Evolutionary conservation across 2,888 invertebrate species (phyloP).

Genomic region (Thera britannica): DNA sequence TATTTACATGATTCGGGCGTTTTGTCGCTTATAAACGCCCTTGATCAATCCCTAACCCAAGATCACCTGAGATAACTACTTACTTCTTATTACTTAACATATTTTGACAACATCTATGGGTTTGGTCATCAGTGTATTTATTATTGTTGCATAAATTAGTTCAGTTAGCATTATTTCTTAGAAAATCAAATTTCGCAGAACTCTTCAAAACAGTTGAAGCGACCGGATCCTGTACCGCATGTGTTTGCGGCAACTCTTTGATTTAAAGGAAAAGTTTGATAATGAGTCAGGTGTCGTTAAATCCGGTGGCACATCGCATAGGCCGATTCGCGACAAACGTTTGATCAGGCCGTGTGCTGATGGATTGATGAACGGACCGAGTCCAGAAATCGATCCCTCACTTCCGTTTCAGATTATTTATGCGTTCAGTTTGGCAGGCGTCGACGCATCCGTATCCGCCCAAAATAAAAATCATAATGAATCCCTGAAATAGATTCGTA

Average conservation of each 20-base stretch:
- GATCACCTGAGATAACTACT: no score
- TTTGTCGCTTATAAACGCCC: no score
- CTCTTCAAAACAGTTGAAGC: constrained; percentile 5
- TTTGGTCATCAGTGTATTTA: no score
- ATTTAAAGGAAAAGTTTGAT: constrained; percentile 28
- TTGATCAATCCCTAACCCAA: no score
- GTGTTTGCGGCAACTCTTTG: constrained; percentile 35
- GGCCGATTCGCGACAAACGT: constrained; percentile 64
- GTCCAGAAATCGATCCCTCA: constrained; percentile 61
- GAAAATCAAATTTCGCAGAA: constrained; percentile 16
- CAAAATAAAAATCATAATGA: constrained; percentile 49
- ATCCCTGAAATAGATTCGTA: constrained; percentile 35
- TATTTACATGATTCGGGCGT: no score
- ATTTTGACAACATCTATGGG: no score
- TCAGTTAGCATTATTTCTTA: background rate
- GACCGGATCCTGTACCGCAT: constrained; percentile 20
- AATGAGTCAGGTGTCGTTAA: constrained; percentile 50
- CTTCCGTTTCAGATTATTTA: constrained; percentile 67
- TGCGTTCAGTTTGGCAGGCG: constrained; percentile 63
- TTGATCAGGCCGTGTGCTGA: constrained; percentile 70
- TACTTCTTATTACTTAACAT: no score
- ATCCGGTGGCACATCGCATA: constrained; percentile 36
- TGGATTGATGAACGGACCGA: constrained; percentile 67
- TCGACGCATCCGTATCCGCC: constrained; percentile 59
- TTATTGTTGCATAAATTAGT: background rate